Base-by-base conservation (phyloP, 2,113 vertebrate species). In the Otis tarda region DNA sequence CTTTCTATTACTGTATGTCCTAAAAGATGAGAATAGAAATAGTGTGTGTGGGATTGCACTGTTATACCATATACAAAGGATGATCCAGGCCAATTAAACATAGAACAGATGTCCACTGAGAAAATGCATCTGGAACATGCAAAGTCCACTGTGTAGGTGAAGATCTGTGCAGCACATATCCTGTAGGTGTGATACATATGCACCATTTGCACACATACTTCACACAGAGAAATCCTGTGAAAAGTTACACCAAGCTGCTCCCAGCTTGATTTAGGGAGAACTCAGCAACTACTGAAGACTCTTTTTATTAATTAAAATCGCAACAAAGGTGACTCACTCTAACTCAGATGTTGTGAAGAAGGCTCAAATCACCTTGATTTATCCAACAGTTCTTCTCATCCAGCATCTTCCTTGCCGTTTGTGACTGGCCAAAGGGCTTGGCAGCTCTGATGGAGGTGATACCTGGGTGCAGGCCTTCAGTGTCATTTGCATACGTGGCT, bases 361-460 rank as follows among this genome's bases (percentile, higher is more conserved):
- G 28, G 27, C 5, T 12, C 12, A n/a, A 30, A 59, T 39, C 23
- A 37, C n/a, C 33, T 30, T 41, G 15, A 20, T 56, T 92, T 71
- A 39, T 28, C 7, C 15, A 41, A 20, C 1, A 0, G 3, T 20
- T 50, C 15, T 60, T 89, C 49, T 60, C 59, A 23, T 2, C 5
- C 14, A 59, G 3, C 2, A 28, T 17, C 15, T 55, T 52, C 35
- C 10, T 63, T 37, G 8, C 21, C 63, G 14, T 31, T 31, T 82
- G 21, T 31, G 45, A 25, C n/a, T 61, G 27, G 20, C 17, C 43
- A 87, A 69, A 49, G 6, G 10, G 3, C 21, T 67, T 0, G 0
- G 8, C 22, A 49, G 19, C 2, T 0, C 3, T 45, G 49, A 21
- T 0, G 3, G 8, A 14, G 1, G 2, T 12, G 31, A 39, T 13